Evolutionary conservation across 2,797 vertebrate genomes (phyloP).

Genomic region (Cynodonichthys magdalenae): DNA sequence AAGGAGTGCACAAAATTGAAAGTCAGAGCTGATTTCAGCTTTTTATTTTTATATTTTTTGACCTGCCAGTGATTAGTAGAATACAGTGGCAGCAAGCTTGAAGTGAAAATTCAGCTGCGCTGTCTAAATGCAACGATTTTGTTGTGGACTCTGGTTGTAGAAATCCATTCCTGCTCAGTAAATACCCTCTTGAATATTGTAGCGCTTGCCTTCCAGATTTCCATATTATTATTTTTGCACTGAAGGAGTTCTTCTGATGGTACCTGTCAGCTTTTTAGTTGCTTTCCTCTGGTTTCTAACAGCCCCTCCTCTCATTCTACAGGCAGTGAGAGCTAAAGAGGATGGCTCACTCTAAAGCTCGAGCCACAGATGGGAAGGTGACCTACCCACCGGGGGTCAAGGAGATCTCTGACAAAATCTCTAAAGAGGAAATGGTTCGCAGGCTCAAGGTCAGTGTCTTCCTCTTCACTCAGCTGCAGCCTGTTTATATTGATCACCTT

Average conservation of each 20-base stretch:
- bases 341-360: constrained; percentile 99
- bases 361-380: constrained; percentile 97
- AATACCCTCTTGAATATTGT: constrained; percentile 58
- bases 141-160: constrained; percentile 28
- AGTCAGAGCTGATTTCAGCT: constrained; percentile 25
- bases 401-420: constrained; percentile 99
- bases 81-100: constrained; percentile 7
- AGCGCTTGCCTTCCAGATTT: constrained; percentile 28
- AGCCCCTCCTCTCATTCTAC: constrained; percentile 39
- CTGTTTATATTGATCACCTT: background rate
- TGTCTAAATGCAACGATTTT: constrained; percentile 38
- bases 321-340: constrained; percentile 87
- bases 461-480: background rate
- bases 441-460: constrained; percentile 88
- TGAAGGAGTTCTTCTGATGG: constrained; percentile 1
- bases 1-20: constrained; percentile 15
- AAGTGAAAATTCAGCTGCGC: constrained; percentile 21
- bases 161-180: constrained; percentile 38
- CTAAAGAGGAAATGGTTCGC: constrained; percentile 99
- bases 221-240: background rate
- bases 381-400: constrained; percentile 99
- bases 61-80: constrained; percentile 35
- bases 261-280: background rate
- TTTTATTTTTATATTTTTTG: background rate
- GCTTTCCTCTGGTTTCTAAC: constrained; percentile 4